These are phyloP conservation scores for Rhabdophis nuchalis DNA, from an alignment of 2,797 vertebrate species.

Conservation along the genomic window DNA sequence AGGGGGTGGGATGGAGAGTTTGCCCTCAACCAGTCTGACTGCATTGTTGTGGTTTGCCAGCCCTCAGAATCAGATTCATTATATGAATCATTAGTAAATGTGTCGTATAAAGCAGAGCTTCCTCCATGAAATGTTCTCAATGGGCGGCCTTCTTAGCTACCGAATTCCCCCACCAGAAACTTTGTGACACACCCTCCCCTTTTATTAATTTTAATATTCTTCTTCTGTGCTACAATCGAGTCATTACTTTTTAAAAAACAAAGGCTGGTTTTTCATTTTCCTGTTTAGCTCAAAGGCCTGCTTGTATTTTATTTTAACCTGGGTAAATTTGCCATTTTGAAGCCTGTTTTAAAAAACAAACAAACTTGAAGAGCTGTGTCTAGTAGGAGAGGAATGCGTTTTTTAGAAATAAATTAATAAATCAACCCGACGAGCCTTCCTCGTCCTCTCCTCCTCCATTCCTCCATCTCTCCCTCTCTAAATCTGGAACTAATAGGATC, in stretches of 20 bases:
- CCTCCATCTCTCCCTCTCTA: slow-evolving; percentile 59
- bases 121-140: neutral
- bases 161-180: neutral
- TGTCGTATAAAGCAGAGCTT: neutral
- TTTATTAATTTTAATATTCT: neutral
- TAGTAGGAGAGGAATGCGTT: neutral
- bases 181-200: neutral
- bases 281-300: neutral
- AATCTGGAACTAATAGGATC: slow-evolving; percentile 87
- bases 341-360: neutral
- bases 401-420: neutral
- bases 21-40: neutral
- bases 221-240: neutral
- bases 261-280: neutral
- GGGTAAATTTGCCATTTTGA: neutral
- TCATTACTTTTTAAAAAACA: neutral
- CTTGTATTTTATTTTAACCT: neutral
- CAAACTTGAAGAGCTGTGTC: neutral
- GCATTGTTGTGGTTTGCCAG: neutral
- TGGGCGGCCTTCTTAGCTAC: neutral
- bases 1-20: neutral
- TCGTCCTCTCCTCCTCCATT: too few relatives aligned
- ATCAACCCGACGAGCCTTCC: too few relatives aligned
- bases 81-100: neutral
- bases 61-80: neutral